Conservation (phyloP, 1,140 invertebrate genomes). For the Callitettix versicolor region DNA sequence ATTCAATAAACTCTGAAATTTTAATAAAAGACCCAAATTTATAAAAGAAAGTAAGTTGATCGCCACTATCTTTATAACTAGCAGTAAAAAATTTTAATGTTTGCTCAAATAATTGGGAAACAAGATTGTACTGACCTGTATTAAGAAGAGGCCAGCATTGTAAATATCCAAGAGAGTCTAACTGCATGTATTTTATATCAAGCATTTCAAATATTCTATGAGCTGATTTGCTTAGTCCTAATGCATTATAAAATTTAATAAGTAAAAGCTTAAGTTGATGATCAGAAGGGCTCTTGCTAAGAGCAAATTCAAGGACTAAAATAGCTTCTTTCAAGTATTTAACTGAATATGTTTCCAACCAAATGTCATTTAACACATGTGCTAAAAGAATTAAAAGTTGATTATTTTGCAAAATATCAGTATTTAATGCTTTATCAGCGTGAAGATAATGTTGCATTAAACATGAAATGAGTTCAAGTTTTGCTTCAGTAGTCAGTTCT, state of each 20-base stretch:
- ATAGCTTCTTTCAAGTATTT: conserved; percentile 51
- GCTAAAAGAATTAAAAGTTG: conserved; percentile 65
- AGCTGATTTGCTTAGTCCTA: conserved; percentile 55
- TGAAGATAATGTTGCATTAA: conserved; percentile 42
- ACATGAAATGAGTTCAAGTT: conserved; percentile 38
- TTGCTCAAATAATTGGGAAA: conserved; percentile 49
- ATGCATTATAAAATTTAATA: conserved; percentile 21
- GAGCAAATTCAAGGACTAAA: conserved; percentile 53
- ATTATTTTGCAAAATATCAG: conserved; percentile 39
- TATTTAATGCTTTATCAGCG: conserved; percentile 30
- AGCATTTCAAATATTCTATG: conserved; percentile 54
- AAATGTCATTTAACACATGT: conserved; percentile 63
- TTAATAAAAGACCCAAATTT: conserved; percentile 90
- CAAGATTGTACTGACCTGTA: conserved; percentile 53
- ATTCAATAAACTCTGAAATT: conserved; percentile 80
- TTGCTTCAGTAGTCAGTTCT: conserved; percentile 35
- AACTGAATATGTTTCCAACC: conserved; percentile 43
- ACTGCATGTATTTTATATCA: conserved; percentile 89
- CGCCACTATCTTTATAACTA: conserved; percentile 81
- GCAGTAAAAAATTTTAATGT: conserved; percentile 77
- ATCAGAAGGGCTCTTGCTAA: conserved; percentile 61
- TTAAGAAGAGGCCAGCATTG: conserved; percentile 59
- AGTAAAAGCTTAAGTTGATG: conserved; percentile 36
- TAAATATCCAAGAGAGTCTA: conserved; percentile 82
- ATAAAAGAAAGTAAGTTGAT: conserved; percentile 84